A percentile compares a stretch with the other conserved stretches of the same genome.
Evolutionary conservation across 2,113 vertebrate genomes (phyloP).

Genomic region (Cromileptes altivelis): DNA sequence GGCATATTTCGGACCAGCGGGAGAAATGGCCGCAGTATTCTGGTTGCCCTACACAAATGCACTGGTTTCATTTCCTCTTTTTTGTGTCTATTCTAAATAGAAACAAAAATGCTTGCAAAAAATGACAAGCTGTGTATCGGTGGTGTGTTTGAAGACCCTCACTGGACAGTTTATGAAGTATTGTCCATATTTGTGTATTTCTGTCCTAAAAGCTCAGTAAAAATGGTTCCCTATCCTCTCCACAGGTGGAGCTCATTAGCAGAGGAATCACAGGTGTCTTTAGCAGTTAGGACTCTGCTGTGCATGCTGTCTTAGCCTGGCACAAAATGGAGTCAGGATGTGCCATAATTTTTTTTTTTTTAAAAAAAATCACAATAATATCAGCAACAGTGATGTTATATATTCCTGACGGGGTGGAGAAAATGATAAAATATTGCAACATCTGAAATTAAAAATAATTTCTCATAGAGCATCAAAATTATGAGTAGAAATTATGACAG

Average conservation of each 20-base stretch:
- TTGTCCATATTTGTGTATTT: too few species aligned
- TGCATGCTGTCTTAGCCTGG: neutral
- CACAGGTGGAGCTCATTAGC: conserved; percentile 16
- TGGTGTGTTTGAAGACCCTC: too few species aligned
- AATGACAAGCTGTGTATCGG: too few species aligned
- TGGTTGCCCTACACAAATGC: too few species aligned
- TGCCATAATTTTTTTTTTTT: too few species aligned
- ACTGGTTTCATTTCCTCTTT: too few species aligned
- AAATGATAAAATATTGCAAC: neutral
- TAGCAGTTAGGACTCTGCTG: neutral
- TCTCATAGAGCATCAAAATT: neutral
- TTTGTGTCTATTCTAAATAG: too few species aligned
- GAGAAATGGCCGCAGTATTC: too few species aligned
- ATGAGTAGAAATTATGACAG: neutral
- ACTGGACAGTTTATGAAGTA: too few species aligned
- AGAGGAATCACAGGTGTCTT: neutral
- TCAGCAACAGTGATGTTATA: neutral
- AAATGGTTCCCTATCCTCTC: neutral
- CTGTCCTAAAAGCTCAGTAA: too few species aligned
- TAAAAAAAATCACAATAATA: neutral
- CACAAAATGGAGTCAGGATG: neutral
- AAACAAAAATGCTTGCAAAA: too few species aligned
- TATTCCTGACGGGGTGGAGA: neutral
- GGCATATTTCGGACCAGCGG: too few species aligned
- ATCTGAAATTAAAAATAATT: neutral